Evolutionary conservation across 2,888 invertebrate genomes (phyloP), one percentile per base, ranked within the genome.

Genomic region (Penaeus monodon): DNA sequence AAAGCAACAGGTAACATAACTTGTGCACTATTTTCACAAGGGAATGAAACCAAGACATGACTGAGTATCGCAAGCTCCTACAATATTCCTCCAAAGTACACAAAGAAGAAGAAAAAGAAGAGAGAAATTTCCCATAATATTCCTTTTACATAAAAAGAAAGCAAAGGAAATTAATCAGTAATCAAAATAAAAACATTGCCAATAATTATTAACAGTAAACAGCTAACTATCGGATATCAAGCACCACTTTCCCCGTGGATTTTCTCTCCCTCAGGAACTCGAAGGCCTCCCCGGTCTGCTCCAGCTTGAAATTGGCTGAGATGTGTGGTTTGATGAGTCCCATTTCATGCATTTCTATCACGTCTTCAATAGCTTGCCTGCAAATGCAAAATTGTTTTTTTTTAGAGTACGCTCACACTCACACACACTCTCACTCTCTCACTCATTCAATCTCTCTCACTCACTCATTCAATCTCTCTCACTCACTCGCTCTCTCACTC

Each of bases 171-270:
- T 20, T 68, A 6, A 68, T n/a, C 24, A 68, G 22, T 27, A 68
- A 68, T 29, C 12, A 68, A 29, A n/a, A 14, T 68, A 68, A 68
- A 14, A 38, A 38, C 14, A 49, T 49, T 10, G 20, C 8, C 29
- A 29, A 68, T 8, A 68, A 27, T 27, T 68, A 29, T 8, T 4
- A 68, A 20, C 68, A 7, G n/a, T 68, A 20, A 68, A 1, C 6
- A 27, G 8, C 1, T 68, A 20, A 68, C 66, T 86, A 88, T 57
- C 81, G 84, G 63, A 91, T 85, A 64, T 90, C 89, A 22, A 92
- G 85, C 33, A 94, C 91, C 86, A 95, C 94, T 93, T 95, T 95
- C 85, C 95, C 95, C 78, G 94, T 94, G 88, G 94, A 93, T 91
- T 94, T 94, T 90, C 94, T 93, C 57, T 94, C 93, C 86, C 93